Conservation (phyloP, 2,113 vertebrate genomes). For the Aphelocoma coerulescens region DNA sequence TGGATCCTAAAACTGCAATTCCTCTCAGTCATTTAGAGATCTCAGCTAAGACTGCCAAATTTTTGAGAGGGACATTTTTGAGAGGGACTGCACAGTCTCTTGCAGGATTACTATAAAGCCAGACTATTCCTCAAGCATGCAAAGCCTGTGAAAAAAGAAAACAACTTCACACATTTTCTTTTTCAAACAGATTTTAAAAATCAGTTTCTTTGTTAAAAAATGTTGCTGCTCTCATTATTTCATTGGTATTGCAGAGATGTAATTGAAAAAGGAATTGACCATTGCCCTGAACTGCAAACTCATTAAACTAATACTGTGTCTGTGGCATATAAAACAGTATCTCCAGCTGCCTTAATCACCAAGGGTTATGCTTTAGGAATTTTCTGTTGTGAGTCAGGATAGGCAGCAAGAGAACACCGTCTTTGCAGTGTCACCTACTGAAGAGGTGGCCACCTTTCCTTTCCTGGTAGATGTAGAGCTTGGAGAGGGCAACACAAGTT, state of each 20-base stretch:
- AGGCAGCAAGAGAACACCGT: fast-evolving
- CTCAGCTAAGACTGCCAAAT: background rate
- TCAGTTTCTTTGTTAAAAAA: background rate
- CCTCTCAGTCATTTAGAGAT: background rate
- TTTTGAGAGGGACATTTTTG: background rate
- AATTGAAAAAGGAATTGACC: background rate
- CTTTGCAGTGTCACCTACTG: background rate
- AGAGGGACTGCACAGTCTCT: background rate
- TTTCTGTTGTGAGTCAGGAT: background rate
- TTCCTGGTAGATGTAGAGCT: background rate
- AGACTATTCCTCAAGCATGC: background rate
- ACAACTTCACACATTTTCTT: background rate
- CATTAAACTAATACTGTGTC: background rate
- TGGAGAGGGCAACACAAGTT: background rate
- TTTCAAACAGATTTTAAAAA: background rate
- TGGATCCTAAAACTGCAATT: background rate
- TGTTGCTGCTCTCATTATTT: background rate
- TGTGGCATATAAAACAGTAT: background rate
- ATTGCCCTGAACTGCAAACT: background rate
- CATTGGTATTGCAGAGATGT: background rate
- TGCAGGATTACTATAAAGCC: background rate
- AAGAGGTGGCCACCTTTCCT: background rate
- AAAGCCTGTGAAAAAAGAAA: background rate
- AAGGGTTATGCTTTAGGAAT: background rate
- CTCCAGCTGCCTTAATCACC: background rate